Conservation (phyloP, 2,113 vertebrate species). For the Egretta garzetta region DNA sequence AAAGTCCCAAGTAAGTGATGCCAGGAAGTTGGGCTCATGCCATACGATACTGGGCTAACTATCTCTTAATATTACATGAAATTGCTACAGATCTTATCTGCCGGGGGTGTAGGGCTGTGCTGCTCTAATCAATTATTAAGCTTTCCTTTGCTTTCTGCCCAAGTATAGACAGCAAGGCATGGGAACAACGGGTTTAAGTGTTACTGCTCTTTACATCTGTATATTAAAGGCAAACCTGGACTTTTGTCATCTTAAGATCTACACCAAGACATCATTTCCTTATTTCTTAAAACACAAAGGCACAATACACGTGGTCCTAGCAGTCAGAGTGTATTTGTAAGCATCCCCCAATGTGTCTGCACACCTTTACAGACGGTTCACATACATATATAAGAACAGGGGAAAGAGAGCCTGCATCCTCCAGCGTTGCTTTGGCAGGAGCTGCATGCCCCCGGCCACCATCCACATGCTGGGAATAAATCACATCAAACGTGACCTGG, state of each 20-base stretch:
- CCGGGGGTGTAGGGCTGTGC: neutral
- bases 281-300: neutral
- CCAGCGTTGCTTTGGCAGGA: accelerated
- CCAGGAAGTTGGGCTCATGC: neutral
- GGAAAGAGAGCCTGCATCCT: neutral
- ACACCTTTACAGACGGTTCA: neutral
- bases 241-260: neutral
- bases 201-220: neutral
- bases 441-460: neutral
- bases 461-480: neutral
- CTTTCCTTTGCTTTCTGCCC: neutral
- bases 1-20: neutral
- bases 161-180: accelerated
- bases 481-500: neutral
- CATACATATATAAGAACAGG: accelerated
- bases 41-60: neutral
- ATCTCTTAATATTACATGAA: neutral
- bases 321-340: neutral
- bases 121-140: neutral
- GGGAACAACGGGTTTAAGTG: neutral
- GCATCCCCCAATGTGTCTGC: neutral
- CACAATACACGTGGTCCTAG: neutral
- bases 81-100: neutral
- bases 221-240: neutral
- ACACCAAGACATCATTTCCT: neutral